A percentile compares a stretch with the other conserved stretches of the same genome.
Evolutionary conservation across 2,797 vertebrate species (phyloP).

Genomic region (Leptoclinus maculatus): DNA sequence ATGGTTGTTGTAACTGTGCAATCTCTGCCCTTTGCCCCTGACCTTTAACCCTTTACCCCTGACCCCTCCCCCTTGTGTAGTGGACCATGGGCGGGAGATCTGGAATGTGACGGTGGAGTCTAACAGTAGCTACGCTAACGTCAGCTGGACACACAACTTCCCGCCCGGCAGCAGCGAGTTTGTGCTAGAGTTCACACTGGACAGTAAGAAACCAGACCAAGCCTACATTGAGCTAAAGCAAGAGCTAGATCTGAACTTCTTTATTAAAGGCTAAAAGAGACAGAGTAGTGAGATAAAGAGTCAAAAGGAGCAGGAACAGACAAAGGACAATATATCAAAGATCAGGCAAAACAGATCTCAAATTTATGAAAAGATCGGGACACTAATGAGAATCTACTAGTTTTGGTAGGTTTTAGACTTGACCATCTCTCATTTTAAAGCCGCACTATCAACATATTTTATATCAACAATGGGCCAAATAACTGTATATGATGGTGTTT

Average conservation of each 20-base stretch:
- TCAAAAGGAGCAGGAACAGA: slow-evolving; percentile 14
- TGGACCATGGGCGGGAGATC: slow-evolving; percentile 86
- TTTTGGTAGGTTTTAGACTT: not conserved
- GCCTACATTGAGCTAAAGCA: slow-evolving; percentile 20
- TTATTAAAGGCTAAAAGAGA: not conserved
- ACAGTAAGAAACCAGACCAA: slow-evolving; percentile 93
- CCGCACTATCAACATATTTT: not conserved
- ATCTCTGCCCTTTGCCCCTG: slow-evolving; percentile 60
- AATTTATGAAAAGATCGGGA: not conserved
- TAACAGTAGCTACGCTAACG: slow-evolving; percentile 98
- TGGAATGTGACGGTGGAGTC: slow-evolving; percentile 96
- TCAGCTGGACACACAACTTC: slow-evolving; percentile 99
- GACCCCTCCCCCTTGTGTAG: slow-evolving; percentile 79
- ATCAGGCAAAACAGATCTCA: slow-evolving; percentile 2
- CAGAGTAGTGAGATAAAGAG: not conserved
- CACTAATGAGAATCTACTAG: not conserved
- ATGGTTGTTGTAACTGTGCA: slow-evolving; percentile 65
- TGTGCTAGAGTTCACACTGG: slow-evolving; percentile 97
- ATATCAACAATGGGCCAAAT: not conserved
- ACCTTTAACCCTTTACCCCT: slow-evolving; percentile 84
- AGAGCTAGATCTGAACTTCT: not conserved
- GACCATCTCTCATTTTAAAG: not conserved
- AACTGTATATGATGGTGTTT: not conserved
- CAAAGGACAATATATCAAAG: slow-evolving; percentile 6
- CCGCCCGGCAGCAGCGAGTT: slow-evolving; percentile 92